Evolutionary conservation across 2,797 vertebrate genomes (phyloP).

Genomic region (Onychomys arenicola): DNA sequence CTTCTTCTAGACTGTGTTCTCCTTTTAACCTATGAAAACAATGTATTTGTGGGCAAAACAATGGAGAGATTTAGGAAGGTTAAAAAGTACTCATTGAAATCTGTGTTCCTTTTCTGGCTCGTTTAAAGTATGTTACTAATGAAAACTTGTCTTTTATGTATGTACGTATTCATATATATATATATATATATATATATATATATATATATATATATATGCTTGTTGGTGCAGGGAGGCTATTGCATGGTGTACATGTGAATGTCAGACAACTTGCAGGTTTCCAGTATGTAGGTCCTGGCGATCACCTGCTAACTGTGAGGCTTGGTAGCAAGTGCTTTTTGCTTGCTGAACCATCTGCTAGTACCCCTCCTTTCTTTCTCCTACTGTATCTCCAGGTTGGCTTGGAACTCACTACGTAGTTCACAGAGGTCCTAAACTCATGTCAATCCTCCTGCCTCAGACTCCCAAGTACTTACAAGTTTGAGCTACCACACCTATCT

Average conservation of each 20-base stretch:
- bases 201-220: no score
- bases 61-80: neutral
- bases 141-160: neutral
- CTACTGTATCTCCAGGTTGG: neutral
- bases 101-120: neutral
- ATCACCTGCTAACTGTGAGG: neutral
- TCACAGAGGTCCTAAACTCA: neutral
- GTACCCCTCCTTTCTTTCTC: neutral
- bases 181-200: neutral
- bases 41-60: neutral
- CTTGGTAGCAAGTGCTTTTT: neutral
- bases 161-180: neutral
- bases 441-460: neutral
- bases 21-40: neutral
- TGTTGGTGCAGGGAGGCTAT: neutral
- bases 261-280: neutral
- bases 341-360: neutral
- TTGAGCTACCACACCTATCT: neutral
- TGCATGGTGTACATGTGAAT: neutral
- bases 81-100: constrained; percentile 25
- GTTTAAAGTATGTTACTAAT: neutral
- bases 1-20: neutral
- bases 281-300: neutral
- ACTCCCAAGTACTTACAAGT: neutral
- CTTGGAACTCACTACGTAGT: neutral